Evolutionary conservation across 2,888 invertebrate genomes (phyloP), one percentile per base, ranked within the genome.

Genomic region (Drosophila longiperda): DNA sequence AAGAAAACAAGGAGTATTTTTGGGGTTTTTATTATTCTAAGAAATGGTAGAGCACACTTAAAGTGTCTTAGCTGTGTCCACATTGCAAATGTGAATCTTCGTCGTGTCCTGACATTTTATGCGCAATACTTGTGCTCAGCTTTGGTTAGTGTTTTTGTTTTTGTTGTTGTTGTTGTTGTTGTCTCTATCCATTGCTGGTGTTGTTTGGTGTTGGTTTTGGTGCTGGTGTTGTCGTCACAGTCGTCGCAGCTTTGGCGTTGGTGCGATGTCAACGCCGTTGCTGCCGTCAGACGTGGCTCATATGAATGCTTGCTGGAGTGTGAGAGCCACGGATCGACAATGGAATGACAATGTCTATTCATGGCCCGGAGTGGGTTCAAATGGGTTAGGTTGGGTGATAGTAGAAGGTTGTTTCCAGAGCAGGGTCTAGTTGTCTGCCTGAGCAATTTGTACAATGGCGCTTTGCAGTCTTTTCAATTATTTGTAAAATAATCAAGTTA

Each of bases 401-500:
- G 42, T 12, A 6, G 9, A 6, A 9, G 26, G 26, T 38, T 55
- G 12, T 12, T 11, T 55, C 11, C 20, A 23, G 11, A 9, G 23
- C 23, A 54, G 54, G 54, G 54, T 55, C 15, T 55, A 26, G 53
- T 61, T 78, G 83, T 80, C 66, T 78, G 59, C 59, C 55, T 76
- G 70, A 66, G 73, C 85, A 87, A 82, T 85, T 87, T 88, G 66
- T 81, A 72, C 75, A 85, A 76, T 85, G 75, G 67, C 79, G 57
- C 72, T 59, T 64, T 73, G 72, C 70, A 75, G 87, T 87, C 90
- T 90, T 90, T 87, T 87, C 86, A 87, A 90, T 87, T 87, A 87
- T 90, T 90, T 89, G 81, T 58, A 87, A 87, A 90, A 90, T 87
- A 90, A 87, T 87, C 89, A 87, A 89, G 87, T 87, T 86, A 86